phyloP scores from a whole-genome alignment of 2,113 vertebrate species.

The Sinocyclocheilus maitianheensis region DNA sequence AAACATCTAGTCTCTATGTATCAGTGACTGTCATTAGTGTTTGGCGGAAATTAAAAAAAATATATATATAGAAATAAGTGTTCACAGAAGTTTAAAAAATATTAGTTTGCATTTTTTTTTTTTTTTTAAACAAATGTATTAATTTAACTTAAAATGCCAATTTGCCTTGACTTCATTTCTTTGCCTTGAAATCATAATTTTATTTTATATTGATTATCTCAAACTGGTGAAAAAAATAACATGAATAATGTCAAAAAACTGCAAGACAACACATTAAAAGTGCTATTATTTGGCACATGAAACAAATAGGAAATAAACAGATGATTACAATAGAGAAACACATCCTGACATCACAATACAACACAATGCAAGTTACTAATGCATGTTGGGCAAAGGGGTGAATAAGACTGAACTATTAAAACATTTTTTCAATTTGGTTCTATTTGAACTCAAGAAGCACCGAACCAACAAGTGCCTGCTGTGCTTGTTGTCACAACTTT shows the following conservation, averaged over 20 bases:
- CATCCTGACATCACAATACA: no score
- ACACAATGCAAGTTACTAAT: conserved; percentile 58
- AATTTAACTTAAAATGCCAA: background rate
- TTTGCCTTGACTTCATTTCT: background rate
- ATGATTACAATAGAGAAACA: conserved; percentile 53
- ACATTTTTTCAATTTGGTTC: conserved; percentile 27
- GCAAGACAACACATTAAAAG: conserved; percentile 8
- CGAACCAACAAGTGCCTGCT: background rate
- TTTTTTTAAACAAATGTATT: no score
- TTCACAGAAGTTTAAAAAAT: background rate
- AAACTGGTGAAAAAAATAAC: background rate
- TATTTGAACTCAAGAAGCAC: background rate
- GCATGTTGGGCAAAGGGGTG: background rate
- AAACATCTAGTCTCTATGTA: background rate
- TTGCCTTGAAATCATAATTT: no score
- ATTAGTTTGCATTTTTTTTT: background rate
- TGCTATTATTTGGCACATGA: background rate
- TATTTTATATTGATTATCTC: conserved; percentile 40
- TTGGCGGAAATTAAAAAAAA: background rate
- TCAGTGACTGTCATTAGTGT: conserved; percentile 37
- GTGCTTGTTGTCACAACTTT: background rate
- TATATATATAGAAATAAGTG: background rate
- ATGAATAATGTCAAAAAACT: conserved; percentile 33
- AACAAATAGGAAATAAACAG: background rate
- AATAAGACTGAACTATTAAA: background rate